Evolutionary conservation across 1,140 invertebrate species (phyloP).

Genomic region (Parapsyche elsis): DNA sequence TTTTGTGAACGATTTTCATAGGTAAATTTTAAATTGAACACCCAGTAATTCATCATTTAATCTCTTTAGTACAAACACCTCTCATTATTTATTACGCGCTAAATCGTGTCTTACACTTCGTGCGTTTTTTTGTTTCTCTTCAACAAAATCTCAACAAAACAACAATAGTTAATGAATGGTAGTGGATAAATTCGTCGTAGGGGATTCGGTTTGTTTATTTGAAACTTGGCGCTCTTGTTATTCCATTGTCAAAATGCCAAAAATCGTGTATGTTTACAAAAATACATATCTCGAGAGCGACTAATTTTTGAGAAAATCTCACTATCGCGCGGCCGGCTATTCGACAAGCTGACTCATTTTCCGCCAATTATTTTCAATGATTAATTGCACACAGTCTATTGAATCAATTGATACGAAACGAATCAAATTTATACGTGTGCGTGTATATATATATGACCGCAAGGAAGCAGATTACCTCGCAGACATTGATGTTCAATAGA

Average conservation of each 20-base stretch:
- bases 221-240: conserved; percentile 28
- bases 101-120: neutral
- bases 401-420: neutral
- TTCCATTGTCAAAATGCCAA: conserved; percentile 29
- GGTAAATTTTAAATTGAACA: no score
- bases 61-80: no score
- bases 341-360: no score
- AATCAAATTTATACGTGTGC: neutral
- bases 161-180: neutral
- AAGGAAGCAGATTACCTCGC: conserved; percentile 38
- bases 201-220: neutral
- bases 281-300: conserved; percentile 22
- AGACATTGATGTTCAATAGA: conserved; percentile 51
- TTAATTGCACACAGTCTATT: neutral
- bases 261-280: neutral
- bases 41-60: no score
- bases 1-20: no score
- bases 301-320: neutral
- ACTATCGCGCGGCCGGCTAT: no score
- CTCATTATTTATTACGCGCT: no score
- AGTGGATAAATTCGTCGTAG: neutral
- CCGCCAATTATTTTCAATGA: no score
- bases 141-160: neutral
- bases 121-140: neutral
- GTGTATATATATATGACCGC: neutral